Evolutionary conservation across 2,888 invertebrate species (phyloP).

Genomic region (Halictus ligatus): DNA sequence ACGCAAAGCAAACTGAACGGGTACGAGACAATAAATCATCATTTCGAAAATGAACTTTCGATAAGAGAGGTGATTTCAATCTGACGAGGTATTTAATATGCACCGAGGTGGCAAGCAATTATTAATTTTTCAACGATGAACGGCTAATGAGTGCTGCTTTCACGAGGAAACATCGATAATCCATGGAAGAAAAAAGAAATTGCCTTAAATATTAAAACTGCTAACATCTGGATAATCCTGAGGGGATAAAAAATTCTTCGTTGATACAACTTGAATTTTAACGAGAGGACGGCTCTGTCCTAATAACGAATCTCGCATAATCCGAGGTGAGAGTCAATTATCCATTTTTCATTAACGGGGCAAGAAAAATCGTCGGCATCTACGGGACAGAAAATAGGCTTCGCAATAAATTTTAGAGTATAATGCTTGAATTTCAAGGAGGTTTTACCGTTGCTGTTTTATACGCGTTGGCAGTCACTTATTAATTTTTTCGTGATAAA

Average conservation of each 20-base stretch:
- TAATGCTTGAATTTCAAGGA: background rate
- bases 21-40: background rate
- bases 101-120: background rate
- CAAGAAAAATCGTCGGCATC: background rate
- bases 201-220: background rate
- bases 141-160: background rate
- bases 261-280: background rate
- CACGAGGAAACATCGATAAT: background rate
- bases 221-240: background rate
- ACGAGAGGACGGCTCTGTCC: background rate
- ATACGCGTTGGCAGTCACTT: background rate
- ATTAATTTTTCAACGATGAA: conserved; percentile 10
- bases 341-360: background rate
- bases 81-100: background rate
- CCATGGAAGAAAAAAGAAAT: background rate
- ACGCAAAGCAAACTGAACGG: background rate
- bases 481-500: background rate
- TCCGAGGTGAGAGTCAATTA: background rate
- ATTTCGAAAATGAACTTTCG: background rate
- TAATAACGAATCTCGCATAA: background rate
- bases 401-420: background rate
- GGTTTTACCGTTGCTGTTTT: background rate
- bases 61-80: background rate
- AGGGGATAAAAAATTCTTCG: background rate
- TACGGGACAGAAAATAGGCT: background rate